Evolutionary conservation across 2,888 invertebrate species (phyloP).

Genomic region (Drosophila affinis): DNA sequence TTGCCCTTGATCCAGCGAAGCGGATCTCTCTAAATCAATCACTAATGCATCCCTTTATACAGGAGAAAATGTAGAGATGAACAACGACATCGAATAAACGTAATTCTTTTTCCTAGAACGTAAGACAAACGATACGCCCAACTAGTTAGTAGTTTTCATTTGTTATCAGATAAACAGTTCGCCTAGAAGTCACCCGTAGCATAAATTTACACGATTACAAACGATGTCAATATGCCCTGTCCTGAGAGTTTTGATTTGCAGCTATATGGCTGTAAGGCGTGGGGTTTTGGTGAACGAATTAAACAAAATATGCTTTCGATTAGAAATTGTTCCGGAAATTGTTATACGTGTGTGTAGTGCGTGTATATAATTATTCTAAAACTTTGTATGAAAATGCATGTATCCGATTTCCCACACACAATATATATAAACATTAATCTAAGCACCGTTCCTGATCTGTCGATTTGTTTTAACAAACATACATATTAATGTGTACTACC

Average conservation of each 20-base stretch:
- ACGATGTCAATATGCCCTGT: conserved; percentile 47
- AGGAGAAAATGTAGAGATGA: conserved; percentile 91
- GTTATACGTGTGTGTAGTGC: conserved; percentile 25
- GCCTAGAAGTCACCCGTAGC: conserved; percentile 4
- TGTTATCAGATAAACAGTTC: conserved; percentile 14
- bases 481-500: conserved; percentile 40
- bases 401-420: conserved; percentile 26
- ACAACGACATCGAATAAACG: conserved; percentile 49
- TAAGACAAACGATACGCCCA: conserved; percentile 49
- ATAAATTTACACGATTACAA: conserved; percentile 8
- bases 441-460: conserved; percentile 5
- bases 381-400: conserved; percentile 35
- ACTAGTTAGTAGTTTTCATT: conserved; percentile 27
- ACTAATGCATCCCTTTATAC: conserved; percentile 96
- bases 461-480: conserved; percentile 6
- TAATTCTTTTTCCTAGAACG: conserved; percentile 66
- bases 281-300: conserved; percentile 36
- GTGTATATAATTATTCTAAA: conserved; percentile 39
- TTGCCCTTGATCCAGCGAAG: conserved; percentile 96
- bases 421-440: conserved; percentile 13
- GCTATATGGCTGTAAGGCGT: conserved; percentile 20
- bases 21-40: conserved; percentile 97
- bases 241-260: conserved; percentile 22
- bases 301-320: conserved; percentile 14
- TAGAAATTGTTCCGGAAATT: conserved; percentile 45